Evolutionary conservation across 2,888 invertebrate genomes (phyloP).

Genomic region (Eupithecia exiguata): DNA sequence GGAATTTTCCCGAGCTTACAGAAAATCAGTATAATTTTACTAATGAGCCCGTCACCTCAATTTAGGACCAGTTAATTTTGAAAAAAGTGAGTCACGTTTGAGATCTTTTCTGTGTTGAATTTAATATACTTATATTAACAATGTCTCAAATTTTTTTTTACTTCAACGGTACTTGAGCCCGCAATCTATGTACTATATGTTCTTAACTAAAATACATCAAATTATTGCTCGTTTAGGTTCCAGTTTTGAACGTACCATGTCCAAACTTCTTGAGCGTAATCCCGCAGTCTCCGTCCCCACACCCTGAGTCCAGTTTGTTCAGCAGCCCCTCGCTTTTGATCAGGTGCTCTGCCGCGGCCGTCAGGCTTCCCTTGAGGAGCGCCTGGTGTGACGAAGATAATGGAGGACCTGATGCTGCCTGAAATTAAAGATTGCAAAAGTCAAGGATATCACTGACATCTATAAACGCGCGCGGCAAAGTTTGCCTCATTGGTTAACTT

Average conservation of each 20-base stretch:
- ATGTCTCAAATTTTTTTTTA: too few species aligned
- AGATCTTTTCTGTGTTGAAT: not conserved
- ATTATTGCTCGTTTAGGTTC: not conserved
- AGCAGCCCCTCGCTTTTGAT: slow-evolving; percentile 84
- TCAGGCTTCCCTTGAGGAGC: slow-evolving; percentile 67
- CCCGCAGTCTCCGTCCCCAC: slow-evolving; percentile 91
- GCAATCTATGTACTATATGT: too few species aligned
- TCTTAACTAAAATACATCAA: not conserved
- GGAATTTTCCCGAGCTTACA: not conserved
- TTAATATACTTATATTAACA: too few species aligned
- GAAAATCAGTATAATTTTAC: not conserved
- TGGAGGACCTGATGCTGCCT: slow-evolving; percentile 63
- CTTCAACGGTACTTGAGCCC: too few species aligned
- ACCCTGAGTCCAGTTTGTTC: slow-evolving; percentile 87
- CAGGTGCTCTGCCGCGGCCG: slow-evolving; percentile 78
- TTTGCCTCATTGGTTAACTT: too few species aligned
- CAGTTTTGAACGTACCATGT: slow-evolving; percentile 64
- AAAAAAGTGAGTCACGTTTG: not conserved
- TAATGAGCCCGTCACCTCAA: not conserved
- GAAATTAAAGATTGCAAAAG: slow-evolving; percentile 15
- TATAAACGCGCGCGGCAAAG: too few species aligned
- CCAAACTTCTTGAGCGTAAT: slow-evolving; percentile 86
- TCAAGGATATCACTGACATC: too few species aligned
- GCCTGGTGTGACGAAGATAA: slow-evolving; percentile 58
- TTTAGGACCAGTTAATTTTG: not conserved